A percentile compares a stretch with the other conserved stretches of the same genome.
Evolutionary conservation across 2,888 invertebrate genomes (phyloP).

Genomic region (Ptychoptera albimana): DNA sequence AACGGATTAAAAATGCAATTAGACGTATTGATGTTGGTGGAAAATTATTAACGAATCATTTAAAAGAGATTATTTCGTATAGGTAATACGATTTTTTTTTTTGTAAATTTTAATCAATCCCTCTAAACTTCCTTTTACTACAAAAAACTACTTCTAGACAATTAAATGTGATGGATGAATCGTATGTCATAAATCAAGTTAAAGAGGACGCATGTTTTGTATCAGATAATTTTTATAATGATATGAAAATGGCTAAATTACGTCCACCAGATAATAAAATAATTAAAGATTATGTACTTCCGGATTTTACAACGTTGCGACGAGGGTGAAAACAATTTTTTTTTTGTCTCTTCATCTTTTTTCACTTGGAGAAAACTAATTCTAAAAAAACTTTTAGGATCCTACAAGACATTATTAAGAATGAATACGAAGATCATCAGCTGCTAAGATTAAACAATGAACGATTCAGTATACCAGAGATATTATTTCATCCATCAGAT

Average conservation of each 20-base stretch:
- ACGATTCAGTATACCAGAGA: constrained; percentile 85
- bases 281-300: constrained; percentile 81
- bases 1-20: constrained; percentile 52
- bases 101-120: not conserved
- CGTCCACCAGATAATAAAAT: constrained; percentile 50
- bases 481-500: constrained; percentile 88
- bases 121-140: not conserved
- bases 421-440: constrained; percentile 44
- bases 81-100: constrained; percentile 22
- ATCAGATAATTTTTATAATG: constrained; percentile 62
- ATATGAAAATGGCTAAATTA: constrained; percentile 52
- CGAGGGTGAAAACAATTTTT: constrained; percentile 54
- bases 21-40: constrained; percentile 88
- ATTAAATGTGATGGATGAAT: constrained; percentile 96
- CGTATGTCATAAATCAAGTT: constrained; percentile 93
- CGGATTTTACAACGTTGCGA: constrained; percentile 83
- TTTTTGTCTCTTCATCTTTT: not conserved
- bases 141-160: constrained; percentile 37
- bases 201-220: constrained; percentile 97
- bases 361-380: too few species aligned
- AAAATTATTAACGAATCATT: constrained; percentile 89
- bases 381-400: too few species aligned
- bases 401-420: constrained; percentile 25
- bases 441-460: constrained; percentile 81
- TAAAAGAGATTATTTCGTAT: constrained; percentile 95